Evolutionary conservation across 2,113 vertebrate species (phyloP).

Genomic region (Gambusia affinis): DNA sequence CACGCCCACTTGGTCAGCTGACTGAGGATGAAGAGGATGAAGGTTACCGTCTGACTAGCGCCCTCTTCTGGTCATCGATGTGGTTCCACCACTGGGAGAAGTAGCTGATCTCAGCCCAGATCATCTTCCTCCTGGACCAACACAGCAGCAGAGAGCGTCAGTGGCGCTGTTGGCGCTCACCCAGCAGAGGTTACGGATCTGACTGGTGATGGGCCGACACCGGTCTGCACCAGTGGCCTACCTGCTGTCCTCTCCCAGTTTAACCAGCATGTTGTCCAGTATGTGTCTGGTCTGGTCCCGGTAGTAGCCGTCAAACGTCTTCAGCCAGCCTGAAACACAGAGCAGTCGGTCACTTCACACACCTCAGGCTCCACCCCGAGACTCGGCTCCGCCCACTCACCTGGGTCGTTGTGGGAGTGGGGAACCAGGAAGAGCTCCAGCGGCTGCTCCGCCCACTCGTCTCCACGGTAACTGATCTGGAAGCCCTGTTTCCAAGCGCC

Average conservation of each 20-base stretch:
- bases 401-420: conserved; percentile 95
- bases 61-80: conserved; percentile 87
- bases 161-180: too few species aligned
- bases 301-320: conserved; percentile 94
- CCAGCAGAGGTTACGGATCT: too few species aligned
- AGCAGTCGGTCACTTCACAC: neutral
- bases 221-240: neutral
- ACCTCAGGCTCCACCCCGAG: neutral
- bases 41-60: conserved; percentile 86
- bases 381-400: conserved; percentile 67
- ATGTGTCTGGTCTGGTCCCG: conserved; percentile 92
- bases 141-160: too few species aligned
- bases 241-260: conserved; percentile 85
- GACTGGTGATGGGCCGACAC: too few species aligned
- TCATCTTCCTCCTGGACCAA: conserved; percentile 83
- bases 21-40: neutral
- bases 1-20: conserved; percentile 62
- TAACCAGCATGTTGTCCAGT: conserved; percentile 92
- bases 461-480: conserved; percentile 84
- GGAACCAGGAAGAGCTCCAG: conserved; percentile 92
- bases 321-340: conserved; percentile 87
- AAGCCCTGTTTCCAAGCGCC: conserved; percentile 97
- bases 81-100: conserved; percentile 93
- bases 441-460: conserved; percentile 87
- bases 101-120: conserved; percentile 94